Conservation (phyloP, 2,797 vertebrate species). For the Anableps anableps region DNA sequence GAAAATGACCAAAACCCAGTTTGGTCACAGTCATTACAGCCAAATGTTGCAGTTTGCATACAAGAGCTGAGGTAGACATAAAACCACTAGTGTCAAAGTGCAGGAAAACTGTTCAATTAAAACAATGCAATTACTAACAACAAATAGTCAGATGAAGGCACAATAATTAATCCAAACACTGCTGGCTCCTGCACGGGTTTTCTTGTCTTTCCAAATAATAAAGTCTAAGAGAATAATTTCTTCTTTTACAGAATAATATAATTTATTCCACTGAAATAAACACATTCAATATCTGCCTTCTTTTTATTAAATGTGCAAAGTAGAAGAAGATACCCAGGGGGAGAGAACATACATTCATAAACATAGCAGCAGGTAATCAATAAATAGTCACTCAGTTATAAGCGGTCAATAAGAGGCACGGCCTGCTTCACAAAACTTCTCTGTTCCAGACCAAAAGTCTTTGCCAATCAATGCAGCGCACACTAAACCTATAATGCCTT, state of each 20-base stretch:
- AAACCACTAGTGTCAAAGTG: conserved; percentile 52
- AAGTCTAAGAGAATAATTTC: conserved; percentile 44
- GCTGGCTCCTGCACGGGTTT: conserved; percentile 31
- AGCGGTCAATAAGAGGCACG: conserved; percentile 62
- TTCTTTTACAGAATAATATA: conserved; percentile 19
- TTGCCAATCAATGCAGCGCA: conserved; percentile 38
- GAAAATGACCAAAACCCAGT: neutral
- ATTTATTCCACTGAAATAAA: conserved; percentile 59
- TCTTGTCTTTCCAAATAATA: conserved; percentile 38
- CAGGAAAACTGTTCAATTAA: conserved; percentile 57
- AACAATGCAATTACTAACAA: conserved; percentile 66
- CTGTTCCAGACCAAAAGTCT: conserved; percentile 33
- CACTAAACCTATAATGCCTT: conserved; percentile 13
- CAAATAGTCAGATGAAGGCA: conserved; percentile 73
- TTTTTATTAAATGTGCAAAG: conserved; percentile 50
- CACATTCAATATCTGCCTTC: conserved; percentile 45
- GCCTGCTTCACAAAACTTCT: conserved; percentile 39
- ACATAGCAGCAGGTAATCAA: conserved; percentile 57
- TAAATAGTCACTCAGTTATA: conserved; percentile 56
- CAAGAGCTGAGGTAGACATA: conserved; percentile 66
- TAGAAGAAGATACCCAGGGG: conserved; percentile 53
- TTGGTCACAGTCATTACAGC: conserved; percentile 6
- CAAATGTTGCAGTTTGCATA: conserved; percentile 25
- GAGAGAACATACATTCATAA: conserved; percentile 58
- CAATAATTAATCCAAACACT: conserved; percentile 55